These are phyloP conservation scores for Saccopteryx leptura DNA, from an alignment of 2,113 vertebrate genomes.

Conservation along the genomic window DNA sequence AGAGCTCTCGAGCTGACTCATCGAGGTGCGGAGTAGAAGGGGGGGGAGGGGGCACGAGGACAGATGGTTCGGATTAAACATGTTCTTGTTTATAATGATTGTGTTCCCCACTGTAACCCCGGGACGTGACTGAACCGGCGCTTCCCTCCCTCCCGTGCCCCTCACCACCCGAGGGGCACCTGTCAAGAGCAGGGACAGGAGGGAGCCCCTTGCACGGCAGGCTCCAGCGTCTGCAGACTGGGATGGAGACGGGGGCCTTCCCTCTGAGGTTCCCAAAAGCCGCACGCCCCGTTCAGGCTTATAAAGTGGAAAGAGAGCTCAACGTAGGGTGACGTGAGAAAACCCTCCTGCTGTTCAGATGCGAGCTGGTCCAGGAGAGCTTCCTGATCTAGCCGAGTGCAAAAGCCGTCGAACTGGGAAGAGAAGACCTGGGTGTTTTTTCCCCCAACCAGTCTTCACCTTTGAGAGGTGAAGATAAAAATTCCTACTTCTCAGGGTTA, in stretches of 20 bases:
- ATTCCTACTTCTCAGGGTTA: background rate
- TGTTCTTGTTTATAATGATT: background rate
- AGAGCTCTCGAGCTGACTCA: background rate
- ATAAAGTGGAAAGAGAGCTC: background rate
- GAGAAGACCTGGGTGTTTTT: background rate
- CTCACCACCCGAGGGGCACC: background rate
- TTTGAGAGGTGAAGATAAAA: constrained; percentile 21
- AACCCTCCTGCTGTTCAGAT: background rate
- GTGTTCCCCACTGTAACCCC: too few relatives aligned
- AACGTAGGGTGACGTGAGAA: background rate
- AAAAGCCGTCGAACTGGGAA: constrained; percentile 1
- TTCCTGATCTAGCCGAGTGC: background rate
- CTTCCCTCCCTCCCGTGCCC: too few relatives aligned
- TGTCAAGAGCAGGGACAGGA: too few relatives aligned
- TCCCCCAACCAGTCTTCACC: background rate
- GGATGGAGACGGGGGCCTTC: background rate
- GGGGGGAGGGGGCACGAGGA: background rate
- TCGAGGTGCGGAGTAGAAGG: background rate
- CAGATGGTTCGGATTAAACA: background rate
- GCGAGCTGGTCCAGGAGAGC: background rate
- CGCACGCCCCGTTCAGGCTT: background rate
- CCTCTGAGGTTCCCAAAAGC: background rate
- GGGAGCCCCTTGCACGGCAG: background rate
- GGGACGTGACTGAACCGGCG: background rate
- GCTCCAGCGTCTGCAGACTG: background rate